Evolutionary conservation across 2,797 vertebrate species (phyloP), one percentile per base, ranked within the genome.

Genomic region (Sebastolobus altivelis): DNA sequence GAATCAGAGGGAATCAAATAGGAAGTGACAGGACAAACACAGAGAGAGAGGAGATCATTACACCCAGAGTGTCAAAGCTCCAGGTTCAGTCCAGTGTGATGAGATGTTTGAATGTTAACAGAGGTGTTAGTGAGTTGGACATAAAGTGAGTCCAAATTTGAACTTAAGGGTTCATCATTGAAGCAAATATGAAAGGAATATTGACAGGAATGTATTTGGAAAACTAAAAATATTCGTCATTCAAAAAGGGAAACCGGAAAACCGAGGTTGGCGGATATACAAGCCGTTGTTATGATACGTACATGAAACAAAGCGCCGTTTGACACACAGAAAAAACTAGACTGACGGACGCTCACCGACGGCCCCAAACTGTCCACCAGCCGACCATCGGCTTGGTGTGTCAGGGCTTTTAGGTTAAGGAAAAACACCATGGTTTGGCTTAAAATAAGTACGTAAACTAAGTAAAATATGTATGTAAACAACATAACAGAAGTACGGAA

Each of bases 21-120:
- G 49, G 46, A 72, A 87, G 78, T 74, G 71, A 76, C 43, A 78
- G 69, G 72, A 75, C 14, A 58, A 5, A 20, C 40, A 54, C 10
- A 67, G 54, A 55, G 72, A 61, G 69, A 72, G 63, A 72, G 78
- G 16, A 46, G 52, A 79, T 87, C 40, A 63, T 82, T 77, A 46
- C 67, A 72, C 72, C 65, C 69, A 18, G 49, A 54, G 65, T 56
- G 78, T 61, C 27, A 20, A 37, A 81, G 27, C n/a, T 75, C 40
- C 68, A 66, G 65, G 55, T 68, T 77, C 62, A 72, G 62, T 37
- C 29, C 66, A 60, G 62, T 65, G 49, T 43, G 62, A 75, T 54
- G 40, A 22, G 58, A 70, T 29, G 22, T 67, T 38, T 82, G 68
- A 74, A 80, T 54, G 65, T 74, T 35, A 70, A 73, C 33, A n/a